Evolutionary conservation across 2,113 vertebrate genomes (phyloP).

Genomic region (Sturnira hondurensis): DNA sequence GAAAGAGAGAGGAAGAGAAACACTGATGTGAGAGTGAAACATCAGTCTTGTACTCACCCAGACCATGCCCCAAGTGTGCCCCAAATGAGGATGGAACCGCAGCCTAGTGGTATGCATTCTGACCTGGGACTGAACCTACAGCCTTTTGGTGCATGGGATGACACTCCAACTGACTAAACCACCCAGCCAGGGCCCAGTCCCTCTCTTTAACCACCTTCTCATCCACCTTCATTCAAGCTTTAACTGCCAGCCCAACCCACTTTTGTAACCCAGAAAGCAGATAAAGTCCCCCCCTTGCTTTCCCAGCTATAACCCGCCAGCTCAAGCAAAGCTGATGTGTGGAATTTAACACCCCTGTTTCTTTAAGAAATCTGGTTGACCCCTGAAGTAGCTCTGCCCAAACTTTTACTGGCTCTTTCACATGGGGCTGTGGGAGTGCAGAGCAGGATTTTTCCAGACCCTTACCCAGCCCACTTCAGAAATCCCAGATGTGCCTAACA

Average conservation of each 20-base stretch:
- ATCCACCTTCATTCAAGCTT: neutral
- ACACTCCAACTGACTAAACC: neutral
- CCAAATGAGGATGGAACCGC: neutral
- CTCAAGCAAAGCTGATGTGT: neutral
- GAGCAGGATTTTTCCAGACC: neutral
- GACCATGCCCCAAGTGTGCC: too few relatives aligned
- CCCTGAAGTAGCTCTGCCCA: neutral
- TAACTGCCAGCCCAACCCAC: neutral
- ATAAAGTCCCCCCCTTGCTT: neutral
- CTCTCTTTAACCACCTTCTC: neutral
- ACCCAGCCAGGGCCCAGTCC: neutral
- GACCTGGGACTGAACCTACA: neutral
- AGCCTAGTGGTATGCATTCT: neutral
- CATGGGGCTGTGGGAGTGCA: neutral
- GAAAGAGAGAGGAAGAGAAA: too few relatives aligned
- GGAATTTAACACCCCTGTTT: neutral
- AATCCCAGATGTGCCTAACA: constrained; percentile 8
- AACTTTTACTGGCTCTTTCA: constrained; percentile 24
- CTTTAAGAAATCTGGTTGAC: constrained; percentile 34
- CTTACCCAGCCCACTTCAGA: neutral
- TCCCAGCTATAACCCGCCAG: neutral
- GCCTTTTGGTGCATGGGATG: neutral
- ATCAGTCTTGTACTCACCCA: too few relatives aligned
- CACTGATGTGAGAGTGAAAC: too few relatives aligned
- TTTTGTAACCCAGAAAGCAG: neutral